Evolutionary conservation across 2,888 invertebrate species (phyloP).

Genomic region (Caenorhabditis virilis): DNA sequence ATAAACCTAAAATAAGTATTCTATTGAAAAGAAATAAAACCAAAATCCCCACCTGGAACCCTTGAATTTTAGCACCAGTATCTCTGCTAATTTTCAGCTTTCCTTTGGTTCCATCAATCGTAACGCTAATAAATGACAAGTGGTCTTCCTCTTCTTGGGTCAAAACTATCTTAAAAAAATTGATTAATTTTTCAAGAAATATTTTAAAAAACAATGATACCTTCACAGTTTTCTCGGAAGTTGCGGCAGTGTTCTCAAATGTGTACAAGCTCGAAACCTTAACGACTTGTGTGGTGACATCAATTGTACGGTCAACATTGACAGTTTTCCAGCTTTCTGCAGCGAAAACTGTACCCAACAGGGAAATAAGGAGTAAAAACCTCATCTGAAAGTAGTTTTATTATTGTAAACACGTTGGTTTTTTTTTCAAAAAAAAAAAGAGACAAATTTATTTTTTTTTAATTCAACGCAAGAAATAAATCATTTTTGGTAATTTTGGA

Average conservation of each 20-base stretch:
- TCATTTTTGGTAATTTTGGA: no score
- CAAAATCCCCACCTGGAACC: no score
- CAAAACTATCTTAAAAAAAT: conserved; percentile 38
- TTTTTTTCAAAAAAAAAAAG: no score
- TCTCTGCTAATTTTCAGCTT: conserved; percentile 39
- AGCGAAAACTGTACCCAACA: conserved; percentile 26
- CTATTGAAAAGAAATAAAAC: no score
- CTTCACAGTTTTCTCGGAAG: conserved; percentile 44
- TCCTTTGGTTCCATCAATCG: conserved; percentile 40
- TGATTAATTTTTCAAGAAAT: no score
- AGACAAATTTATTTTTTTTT: no score
- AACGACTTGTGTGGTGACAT: conserved; percentile 61
- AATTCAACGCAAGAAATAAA: no score
- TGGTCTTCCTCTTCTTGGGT: conserved; percentile 48
- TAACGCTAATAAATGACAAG: conserved; percentile 50
- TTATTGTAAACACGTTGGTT: no score
- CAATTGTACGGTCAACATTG: conserved; percentile 57
- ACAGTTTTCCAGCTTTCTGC: conserved; percentile 37
- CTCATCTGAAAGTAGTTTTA: conserved; percentile 28
- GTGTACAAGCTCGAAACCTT: conserved; percentile 53
- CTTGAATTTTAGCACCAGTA: conserved; percentile 6
- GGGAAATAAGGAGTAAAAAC: conserved; percentile 16
- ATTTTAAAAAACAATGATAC: no score
- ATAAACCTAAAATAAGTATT: no score
- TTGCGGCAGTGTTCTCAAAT: conserved; percentile 55